These are phyloP conservation scores for Dysmachus trigonus DNA, from an alignment of 2,888 invertebrate genomes.

Conservation along the genomic window DNA sequence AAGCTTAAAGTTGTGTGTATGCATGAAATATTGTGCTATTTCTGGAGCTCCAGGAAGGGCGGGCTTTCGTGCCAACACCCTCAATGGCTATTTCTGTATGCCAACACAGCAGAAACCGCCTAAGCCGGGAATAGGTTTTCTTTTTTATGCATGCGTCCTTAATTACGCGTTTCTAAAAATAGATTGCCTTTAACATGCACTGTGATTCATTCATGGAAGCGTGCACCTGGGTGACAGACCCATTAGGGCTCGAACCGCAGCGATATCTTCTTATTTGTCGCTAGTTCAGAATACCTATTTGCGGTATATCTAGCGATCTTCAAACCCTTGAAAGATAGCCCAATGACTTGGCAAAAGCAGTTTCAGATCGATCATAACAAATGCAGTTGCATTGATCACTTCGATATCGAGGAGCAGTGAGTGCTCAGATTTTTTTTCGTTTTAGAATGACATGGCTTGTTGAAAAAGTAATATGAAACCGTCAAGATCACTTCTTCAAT, in stretches of 20 bases:
- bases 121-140: neutral
- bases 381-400: neutral
- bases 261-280: neutral
- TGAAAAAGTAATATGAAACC: neutral
- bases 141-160: neutral
- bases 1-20: neutral
- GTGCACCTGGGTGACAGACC: neutral
- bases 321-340: neutral
- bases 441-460: neutral
- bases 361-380: neutral
- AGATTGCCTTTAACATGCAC: neutral
- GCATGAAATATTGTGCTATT: neutral
- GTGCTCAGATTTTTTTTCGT: neutral
- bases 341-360: neutral
- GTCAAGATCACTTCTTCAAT: neutral
- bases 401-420: neutral
- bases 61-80: neutral
- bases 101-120: neutral
- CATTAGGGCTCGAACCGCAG: neutral
- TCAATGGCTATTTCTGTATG: constrained; percentile 18
- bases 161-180: neutral
- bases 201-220: constrained; percentile 24
- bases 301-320: neutral
- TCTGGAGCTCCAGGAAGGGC: constrained; percentile 20
- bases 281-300: neutral